Evolutionary conservation across 1,140 invertebrate genomes (phyloP), one percentile per base, ranked within the genome.

Genomic region (Drosophila tani): DNA sequence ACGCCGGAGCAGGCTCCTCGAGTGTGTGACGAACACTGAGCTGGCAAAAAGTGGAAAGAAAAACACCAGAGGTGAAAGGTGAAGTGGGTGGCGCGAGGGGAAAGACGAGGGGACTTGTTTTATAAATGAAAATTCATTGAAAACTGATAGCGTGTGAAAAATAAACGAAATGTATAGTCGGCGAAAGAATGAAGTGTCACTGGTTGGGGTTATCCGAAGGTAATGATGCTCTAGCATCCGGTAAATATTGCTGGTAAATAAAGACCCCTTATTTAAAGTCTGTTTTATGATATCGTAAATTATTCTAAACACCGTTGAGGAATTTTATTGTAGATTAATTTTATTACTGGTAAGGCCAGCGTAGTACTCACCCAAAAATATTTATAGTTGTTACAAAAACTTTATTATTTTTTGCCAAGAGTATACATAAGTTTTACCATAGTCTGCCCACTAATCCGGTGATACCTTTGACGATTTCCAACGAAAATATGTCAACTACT

Each of bases 111-210:
- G 32, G 75, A 75, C 53, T 64, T 70, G 75, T 71, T 83, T 57
- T 64, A 90, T 78, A 81, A 81, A 77, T 90, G 81, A 81, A 88
- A 88, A 90, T 90, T 79, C 81, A 88, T 88, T 88, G 84, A 88
- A 88, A 88, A 79, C 84, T 85, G 84, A 88, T 88, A 88, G 84
- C 78, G 85, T 79, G 84, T 88, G 78, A 81, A 88, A 84, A 85
- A 88, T 87, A 87, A 87, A 87, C 77, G 68, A 88, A 83, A 84
- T 75, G 82, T 49, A 64, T 76, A 82, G 68, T 63, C 66, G 38
- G 43, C 55, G 75, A 57, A 79, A 78, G 80, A 55, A 84, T 88
- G 58, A 81, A 71, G 71, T 81, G 62, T 64, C 57, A 51, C 64
- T 80, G 67, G 60, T 75, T 76, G 51, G 51, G 57, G 38, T 55